Base-by-base conservation (phyloP, 2,797 vertebrate species). In the Poeciliopsis infans region DNA sequence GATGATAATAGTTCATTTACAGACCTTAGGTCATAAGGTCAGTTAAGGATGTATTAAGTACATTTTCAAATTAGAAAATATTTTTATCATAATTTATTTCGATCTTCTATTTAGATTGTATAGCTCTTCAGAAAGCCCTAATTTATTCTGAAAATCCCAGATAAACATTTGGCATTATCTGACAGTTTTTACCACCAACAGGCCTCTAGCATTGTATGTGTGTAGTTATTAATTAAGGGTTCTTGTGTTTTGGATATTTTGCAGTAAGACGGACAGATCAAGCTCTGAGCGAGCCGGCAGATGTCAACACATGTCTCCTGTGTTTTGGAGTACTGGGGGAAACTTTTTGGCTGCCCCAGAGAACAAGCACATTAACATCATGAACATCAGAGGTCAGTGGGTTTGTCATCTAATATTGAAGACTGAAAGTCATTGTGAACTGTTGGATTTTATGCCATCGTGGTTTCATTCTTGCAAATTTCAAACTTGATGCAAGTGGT, bases 311-410 rank as follows among this genome's bases (percentile, higher is more conserved):
- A 88, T 94, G 88, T 94, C 94, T 47, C 91, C 94, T 4, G 95
- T 96, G 0, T 93, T 91, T 86, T 97, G 96, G 96, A 96, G 96
- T 76, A 85, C 93, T 71, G 93, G 89, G 5, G 96, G 96, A 15
- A 89, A 92, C 79, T 94, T 96, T 72, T 66, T 97, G 79, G 95
- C 96, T 25, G 91, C 95, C 15, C 95, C 95, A 43, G 95, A 96
- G 82, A 96, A 95, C 90, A 96, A 95, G 90, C 92, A 94, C 78
- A 88, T 97, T 85, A 95, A 94, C 91, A 96, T 97, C 83, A 96
- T 96, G 95, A 93, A 91, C 46, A 91, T 96, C 55, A 95, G 88
- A 20, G 96, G 83, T 81, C 13, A 39, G 69, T 71, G 20, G 11
- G 3, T 59, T 70, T 36, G 13, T 39, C 49, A 68, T 36, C 23